A percentile compares a stretch with the other conserved stretches of the same genome.
These are phyloP conservation scores for Octodonta nipae DNA, from an alignment of 2,888 invertebrate species.

Conservation along the genomic window DNA sequence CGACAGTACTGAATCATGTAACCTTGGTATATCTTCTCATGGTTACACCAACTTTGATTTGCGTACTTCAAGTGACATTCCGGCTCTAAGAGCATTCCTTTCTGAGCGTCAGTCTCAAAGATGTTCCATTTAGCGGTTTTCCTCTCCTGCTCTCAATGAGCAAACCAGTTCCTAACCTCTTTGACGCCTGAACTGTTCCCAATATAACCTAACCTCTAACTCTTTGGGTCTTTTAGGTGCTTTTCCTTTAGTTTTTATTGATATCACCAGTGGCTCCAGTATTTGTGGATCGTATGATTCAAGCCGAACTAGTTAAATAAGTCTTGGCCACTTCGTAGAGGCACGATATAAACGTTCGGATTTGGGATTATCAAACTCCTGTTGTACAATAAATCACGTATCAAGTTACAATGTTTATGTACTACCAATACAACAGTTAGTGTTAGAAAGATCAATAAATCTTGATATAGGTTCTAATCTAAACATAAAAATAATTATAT, in stretches of 20 bases:
- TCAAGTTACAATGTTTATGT: no score
- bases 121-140: conserved; percentile 71
- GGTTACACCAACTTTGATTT: conserved; percentile 73
- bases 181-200: conserved; percentile 81
- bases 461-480: no score
- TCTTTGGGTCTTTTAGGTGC: conserved; percentile 80
- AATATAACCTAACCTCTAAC: conserved; percentile 82
- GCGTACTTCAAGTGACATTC: conserved; percentile 80
- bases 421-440: no score
- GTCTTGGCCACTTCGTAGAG: no score
- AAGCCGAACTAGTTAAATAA: no score
- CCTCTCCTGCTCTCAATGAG: conserved; percentile 69
- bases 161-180: conserved; percentile 73
- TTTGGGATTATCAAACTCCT: no score
- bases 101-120: conserved; percentile 70
- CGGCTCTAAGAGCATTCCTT: conserved; percentile 89
- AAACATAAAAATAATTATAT: conserved; percentile 3
- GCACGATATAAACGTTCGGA: no score
- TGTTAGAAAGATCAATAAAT: no score
- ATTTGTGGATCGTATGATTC: conserved; percentile 75
- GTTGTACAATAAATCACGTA: no score
- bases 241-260: conserved; percentile 71
- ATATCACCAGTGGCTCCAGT: conserved; percentile 69
- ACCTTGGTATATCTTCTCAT: conserved; percentile 73
- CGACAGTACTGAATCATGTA: conserved; percentile 84